Conservation (phyloP, 2,113 vertebrate species). For the Pterocles orientalis region DNA sequence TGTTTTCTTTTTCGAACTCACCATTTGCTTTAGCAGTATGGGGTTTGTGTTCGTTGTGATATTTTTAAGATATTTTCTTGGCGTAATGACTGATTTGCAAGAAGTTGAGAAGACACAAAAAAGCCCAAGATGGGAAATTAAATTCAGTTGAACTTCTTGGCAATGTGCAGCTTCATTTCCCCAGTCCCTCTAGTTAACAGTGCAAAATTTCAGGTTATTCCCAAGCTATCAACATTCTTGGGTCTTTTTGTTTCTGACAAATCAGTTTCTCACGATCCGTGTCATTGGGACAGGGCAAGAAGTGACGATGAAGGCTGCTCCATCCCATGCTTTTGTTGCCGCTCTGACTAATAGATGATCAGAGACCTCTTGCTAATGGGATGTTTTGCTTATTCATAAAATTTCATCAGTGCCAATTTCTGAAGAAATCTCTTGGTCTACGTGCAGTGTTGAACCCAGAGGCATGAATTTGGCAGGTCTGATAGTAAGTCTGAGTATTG, state of each 20-base stretch:
- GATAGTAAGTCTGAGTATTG: conserved; percentile 32
- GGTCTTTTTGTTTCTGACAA: neutral
- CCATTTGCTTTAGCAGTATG: conserved; percentile 22
- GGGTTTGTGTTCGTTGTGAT: neutral
- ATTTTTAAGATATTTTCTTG: conserved; percentile 49
- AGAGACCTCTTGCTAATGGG: conserved; percentile 38
- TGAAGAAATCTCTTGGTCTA: conserved; percentile 34
- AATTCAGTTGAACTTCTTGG: conserved; percentile 41
- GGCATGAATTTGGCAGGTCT: conserved; percentile 49
- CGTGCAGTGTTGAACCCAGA: conserved; percentile 23
- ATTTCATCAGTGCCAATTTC: conserved; percentile 36
- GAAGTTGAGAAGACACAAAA: neutral
- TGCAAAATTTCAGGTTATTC: conserved; percentile 6
- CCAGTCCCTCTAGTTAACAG: neutral
- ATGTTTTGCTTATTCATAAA: conserved; percentile 58
- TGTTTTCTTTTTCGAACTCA: conserved; percentile 5
- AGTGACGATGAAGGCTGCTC: neutral
- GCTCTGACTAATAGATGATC: conserved; percentile 36
- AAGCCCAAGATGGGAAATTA: neutral
- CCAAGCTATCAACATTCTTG: conserved; percentile 21
- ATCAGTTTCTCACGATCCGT: neutral
- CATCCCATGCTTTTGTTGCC: conserved; percentile 1
- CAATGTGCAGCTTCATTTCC: neutral
- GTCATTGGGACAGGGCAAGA: neutral
- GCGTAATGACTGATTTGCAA: conserved; percentile 22